A percentile compares a stretch with the other conserved stretches of the same genome.
These are phyloP conservation scores for Trachelipus rathkii DNA, from an alignment of 1,140 invertebrate species.

Conservation along the genomic window DNA sequence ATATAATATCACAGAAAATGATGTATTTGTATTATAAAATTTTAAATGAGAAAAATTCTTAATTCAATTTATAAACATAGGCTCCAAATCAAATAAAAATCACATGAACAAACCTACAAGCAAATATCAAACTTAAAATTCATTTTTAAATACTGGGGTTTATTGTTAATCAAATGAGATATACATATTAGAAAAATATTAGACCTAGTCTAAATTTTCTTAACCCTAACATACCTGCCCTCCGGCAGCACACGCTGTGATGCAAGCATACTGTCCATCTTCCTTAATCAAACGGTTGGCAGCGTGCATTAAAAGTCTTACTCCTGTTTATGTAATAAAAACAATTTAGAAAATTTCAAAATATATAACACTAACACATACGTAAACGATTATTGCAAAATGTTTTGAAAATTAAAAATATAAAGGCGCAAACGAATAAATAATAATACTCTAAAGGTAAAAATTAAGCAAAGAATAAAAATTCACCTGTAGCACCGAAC, in stretches of 20 bases:
- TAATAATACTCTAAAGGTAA: too few species aligned
- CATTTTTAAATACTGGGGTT: constrained; percentile 3
- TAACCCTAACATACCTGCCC: constrained; percentile 60
- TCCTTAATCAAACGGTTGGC: constrained; percentile 90
- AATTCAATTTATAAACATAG: constrained; percentile 16
- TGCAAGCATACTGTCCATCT: constrained; percentile 84
- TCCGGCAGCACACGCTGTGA: constrained; percentile 97
- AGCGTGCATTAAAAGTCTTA: constrained; percentile 70
- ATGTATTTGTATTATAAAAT: constrained; percentile 3
- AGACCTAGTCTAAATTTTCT: background rate
- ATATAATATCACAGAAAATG: too few species aligned
- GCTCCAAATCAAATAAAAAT: background rate
- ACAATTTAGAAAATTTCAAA: background rate
- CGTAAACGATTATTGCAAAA: too few species aligned
- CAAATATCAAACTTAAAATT: background rate
- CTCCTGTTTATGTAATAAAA: constrained; percentile 52
- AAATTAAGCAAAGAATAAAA: background rate
- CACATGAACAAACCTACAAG: background rate
- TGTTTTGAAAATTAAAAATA: too few species aligned
- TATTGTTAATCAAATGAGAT: too few species aligned
- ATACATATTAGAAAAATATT: constrained; percentile 12
- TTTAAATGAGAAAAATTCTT: background rate
- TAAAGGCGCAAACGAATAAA: too few species aligned
- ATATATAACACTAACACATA: too few species aligned
- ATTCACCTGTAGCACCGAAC: constrained; percentile 88